Conservation (phyloP, 2,797 vertebrate species). For the Microtus obscurus region DNA sequence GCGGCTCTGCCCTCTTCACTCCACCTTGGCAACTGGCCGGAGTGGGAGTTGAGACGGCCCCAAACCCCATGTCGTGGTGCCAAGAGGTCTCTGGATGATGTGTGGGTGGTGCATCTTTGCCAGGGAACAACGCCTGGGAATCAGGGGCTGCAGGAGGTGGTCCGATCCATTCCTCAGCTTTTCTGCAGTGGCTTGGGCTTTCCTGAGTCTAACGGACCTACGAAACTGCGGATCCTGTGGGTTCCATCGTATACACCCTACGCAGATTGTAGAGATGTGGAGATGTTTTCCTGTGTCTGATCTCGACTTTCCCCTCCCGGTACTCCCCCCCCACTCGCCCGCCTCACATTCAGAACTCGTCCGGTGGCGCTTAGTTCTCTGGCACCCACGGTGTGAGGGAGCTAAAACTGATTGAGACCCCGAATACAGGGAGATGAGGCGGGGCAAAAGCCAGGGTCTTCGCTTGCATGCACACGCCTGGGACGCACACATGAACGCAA, state of each 20-base stretch:
- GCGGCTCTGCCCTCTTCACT: background rate
- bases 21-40: background rate
- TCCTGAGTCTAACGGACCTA: background rate
- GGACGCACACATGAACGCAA: background rate
- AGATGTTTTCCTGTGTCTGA: background rate
- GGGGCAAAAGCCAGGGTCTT: background rate
- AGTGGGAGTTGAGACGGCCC: background rate
- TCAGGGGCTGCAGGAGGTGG: background rate
- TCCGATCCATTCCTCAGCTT: background rate
- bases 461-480: background rate
- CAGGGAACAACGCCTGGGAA: background rate
- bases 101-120: conserved; percentile 1
- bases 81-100: background rate
- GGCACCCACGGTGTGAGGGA: background rate
- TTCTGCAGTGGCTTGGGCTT: background rate
- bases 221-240: background rate
- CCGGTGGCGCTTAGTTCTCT: background rate
- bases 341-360: background rate
- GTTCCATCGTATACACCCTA: background rate
- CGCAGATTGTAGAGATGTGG: background rate
- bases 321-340: too few relatives aligned
- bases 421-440: background rate
- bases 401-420: background rate
- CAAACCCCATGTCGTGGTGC: background rate
- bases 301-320: background rate